These are phyloP conservation scores for Muschampia plurimacula DNA, from an alignment of 2,888 invertebrate species.

Conservation along the genomic window DNA sequence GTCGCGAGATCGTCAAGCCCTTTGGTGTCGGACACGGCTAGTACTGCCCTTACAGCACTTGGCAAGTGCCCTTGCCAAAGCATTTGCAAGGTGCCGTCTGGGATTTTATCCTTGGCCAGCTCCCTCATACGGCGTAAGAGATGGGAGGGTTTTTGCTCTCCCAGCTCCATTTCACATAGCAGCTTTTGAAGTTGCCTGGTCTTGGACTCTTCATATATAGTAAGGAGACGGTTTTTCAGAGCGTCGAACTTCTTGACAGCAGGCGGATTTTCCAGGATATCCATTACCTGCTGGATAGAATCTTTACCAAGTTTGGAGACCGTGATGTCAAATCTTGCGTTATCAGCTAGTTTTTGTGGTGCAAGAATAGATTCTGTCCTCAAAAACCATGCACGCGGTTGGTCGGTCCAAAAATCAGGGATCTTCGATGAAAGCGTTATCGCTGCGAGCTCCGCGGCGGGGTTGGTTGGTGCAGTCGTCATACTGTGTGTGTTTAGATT, in stretches of 20 bases:
- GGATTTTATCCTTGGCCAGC: too few relatives aligned
- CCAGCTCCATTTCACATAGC: too few relatives aligned
- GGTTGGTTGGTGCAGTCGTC: too few relatives aligned
- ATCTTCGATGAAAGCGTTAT: too few relatives aligned
- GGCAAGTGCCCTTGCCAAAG: neutral
- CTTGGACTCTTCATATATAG: too few relatives aligned
- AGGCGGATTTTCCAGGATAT: neutral
- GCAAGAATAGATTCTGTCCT: neutral
- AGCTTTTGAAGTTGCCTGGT: too few relatives aligned
- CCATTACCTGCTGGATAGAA: neutral
- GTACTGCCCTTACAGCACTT: neutral
- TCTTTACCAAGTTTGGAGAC: neutral
- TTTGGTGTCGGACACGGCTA: neutral
- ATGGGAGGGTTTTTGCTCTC: too few relatives aligned
- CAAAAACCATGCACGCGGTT: neutral
- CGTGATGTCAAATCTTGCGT: neutral
- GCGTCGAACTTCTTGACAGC: neutral
- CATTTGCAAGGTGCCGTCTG: neutral
- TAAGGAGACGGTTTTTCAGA: too few relatives aligned
- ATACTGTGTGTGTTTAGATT: too few relatives aligned
- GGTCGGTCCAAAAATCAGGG: neutral
- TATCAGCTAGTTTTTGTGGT: neutral
- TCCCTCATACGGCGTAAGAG: too few relatives aligned
- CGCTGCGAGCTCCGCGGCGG: too few relatives aligned
- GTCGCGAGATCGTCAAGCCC: neutral